Evolutionary conservation across 1,140 invertebrate species (phyloP).

Genomic region (Bombus superbus): DNA sequence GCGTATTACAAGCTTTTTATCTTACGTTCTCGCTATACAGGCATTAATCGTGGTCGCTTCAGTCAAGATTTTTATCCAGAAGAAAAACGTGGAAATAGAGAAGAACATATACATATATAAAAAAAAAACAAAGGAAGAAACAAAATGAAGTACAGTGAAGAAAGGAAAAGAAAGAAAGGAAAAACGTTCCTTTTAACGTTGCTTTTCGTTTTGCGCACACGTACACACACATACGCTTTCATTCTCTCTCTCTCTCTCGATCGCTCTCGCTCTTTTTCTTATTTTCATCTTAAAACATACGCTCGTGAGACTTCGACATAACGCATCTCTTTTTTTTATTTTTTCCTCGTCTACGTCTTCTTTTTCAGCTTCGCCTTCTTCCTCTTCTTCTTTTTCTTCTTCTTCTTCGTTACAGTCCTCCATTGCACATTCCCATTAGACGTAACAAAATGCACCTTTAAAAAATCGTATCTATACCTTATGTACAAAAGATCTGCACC

Average conservation of each 20-base stretch:
- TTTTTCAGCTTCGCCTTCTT: constrained; percentile 42
- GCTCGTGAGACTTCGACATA: constrained; percentile 14
- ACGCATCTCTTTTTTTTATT: neutral
- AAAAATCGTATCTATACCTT: constrained; percentile 79
- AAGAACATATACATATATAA: neutral
- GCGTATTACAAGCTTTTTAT: constrained; percentile 71
- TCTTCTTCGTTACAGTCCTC: constrained; percentile 59
- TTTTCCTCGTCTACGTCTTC: constrained; percentile 35
- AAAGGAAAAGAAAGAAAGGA: neutral
- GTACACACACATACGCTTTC: neutral
- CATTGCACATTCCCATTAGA: constrained; percentile 83
- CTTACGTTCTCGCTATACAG: constrained; percentile 71
- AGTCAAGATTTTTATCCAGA: constrained; percentile 32
- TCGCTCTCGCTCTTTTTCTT: neutral
- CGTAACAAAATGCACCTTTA: constrained; percentile 82
- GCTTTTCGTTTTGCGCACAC: neutral
- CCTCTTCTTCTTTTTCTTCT: neutral
- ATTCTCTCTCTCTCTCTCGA: neutral
- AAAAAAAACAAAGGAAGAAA: neutral
- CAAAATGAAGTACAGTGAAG: neutral
- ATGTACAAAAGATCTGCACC: constrained; percentile 79
- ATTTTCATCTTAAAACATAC: neutral
- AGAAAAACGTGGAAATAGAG: constrained; percentile 12
- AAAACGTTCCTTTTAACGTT: constrained; percentile 1
- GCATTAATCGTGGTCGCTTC: constrained; percentile 61